Base-by-base conservation (phyloP, 1,140 invertebrate genomes). In the Homalodisca vitripennis region DNA sequence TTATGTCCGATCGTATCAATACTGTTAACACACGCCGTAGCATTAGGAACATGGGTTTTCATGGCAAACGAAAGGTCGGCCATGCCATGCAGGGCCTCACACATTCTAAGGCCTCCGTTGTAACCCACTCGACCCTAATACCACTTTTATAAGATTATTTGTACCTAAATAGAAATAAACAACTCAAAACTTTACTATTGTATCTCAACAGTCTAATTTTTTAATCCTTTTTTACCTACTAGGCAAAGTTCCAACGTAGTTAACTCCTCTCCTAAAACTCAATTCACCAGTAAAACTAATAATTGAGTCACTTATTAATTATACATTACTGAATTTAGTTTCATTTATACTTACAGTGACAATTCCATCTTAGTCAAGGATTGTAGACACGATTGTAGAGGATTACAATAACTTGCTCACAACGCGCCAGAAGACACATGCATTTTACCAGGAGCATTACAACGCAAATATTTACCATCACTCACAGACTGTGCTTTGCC, bases 131-230 rank as follows among this genome's bases (percentile, higher is more conserved):
- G 6, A 6, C 34, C 34, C 34, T 41, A 10, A 17, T 41, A 41
- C 6, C 34, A 6, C 34, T 10, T 10, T 17, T 17, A n/a, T 41
- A 41, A 41, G 34, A 17, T 41, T 41, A 17, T 41, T 41, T 6
- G 34, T 41, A 41, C 34, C 34, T 41, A 41, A 6, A 41, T 41
- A 17, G 34, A 41, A 41, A 41, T 41, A 41, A 10, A 41, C 17
- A 6, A 41, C 34, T 41, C 34, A 41, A 41, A 17, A 10, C 34
- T 10, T 41, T 6, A 17, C 6, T 41, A 6, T 41, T 41, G 17
- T 51, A 51, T 51, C n/a, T 51, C 3, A 51, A 51, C n/a, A 51
- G 48, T n/a, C n/a, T 51, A 51, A 14, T 3, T 22, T 51, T 51
- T 3, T 20, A 20, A 51, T 51, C 48, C 3, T 51, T 14, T 10